Evolutionary conservation across 2,888 invertebrate genomes (phyloP).

Genomic region (Strigamia transsilvanica): DNA sequence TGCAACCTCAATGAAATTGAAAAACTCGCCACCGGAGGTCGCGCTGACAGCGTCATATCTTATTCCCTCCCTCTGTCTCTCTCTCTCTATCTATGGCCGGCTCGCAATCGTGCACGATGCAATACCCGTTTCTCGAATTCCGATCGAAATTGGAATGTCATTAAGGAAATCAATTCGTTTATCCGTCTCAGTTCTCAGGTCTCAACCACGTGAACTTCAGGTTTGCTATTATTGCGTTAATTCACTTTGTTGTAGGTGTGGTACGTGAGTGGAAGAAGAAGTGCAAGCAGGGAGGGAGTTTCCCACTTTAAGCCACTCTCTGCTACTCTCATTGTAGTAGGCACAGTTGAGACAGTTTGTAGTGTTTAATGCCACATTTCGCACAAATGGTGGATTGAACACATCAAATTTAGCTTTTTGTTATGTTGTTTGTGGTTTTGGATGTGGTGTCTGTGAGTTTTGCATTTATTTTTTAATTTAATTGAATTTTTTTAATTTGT

Average conservation of each 20-base stretch:
- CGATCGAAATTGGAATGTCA: background rate
- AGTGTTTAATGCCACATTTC: too few species aligned
- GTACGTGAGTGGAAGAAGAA: background rate
- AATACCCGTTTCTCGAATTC: background rate
- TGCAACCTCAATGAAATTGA: too few species aligned
- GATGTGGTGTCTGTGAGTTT: too few species aligned
- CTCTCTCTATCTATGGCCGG: background rate
- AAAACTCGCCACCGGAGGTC: background rate
- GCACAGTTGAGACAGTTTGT: too few species aligned
- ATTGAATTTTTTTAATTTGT: too few species aligned
- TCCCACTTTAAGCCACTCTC: too few species aligned
- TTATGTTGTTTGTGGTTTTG: too few species aligned
- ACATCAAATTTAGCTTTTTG: too few species aligned
- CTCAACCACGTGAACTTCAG: slow-evolving; percentile 7
- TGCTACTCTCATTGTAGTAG: too few species aligned
- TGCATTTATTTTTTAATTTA: too few species aligned
- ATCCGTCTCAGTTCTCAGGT: slow-evolving; percentile 4
- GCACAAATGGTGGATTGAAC: too few species aligned
- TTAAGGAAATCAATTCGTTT: slow-evolving; percentile 11
- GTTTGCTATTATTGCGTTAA: background rate
- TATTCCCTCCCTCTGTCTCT: background rate
- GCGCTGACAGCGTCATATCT: background rate
- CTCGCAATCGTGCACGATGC: background rate
- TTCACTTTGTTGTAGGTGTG: background rate
- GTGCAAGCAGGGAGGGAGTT: background rate